Conservation (phyloP, 2,888 invertebrate genomes). For the Sinotaia quadrata region DNA sequence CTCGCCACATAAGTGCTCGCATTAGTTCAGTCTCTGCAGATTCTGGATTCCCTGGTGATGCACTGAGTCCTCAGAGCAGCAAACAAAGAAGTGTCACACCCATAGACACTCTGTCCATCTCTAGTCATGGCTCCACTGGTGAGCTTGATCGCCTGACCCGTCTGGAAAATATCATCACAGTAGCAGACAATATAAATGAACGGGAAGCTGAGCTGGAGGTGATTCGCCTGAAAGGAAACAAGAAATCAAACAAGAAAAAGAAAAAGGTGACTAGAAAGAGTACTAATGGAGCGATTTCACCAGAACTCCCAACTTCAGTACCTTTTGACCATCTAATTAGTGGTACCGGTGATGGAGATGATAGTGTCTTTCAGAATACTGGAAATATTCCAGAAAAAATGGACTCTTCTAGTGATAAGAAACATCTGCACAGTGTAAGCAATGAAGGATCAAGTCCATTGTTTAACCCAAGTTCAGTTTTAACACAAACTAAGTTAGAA, state of each 20-base stretch:
- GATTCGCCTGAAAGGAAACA: slow-evolving; percentile 42
- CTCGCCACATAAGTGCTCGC: neutral
- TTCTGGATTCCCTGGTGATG: slow-evolving; percentile 32
- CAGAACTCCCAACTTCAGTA: too few species aligned
- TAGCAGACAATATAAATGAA: slow-evolving; percentile 31
- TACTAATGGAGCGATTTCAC: neutral
- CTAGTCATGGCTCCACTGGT: slow-evolving; percentile 31
- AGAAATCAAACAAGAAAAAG: slow-evolving; percentile 20
- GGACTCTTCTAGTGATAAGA: too few species aligned
- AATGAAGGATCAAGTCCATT: too few species aligned
- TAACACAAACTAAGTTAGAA: too few species aligned
- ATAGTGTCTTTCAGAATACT: too few species aligned
- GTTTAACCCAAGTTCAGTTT: too few species aligned
- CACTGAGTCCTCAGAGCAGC: slow-evolving; percentile 17
- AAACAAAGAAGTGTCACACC: slow-evolving; percentile 29
- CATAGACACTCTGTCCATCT: slow-evolving; percentile 38
- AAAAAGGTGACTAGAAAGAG: slow-evolving; percentile 16
- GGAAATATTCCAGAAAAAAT: too few species aligned
- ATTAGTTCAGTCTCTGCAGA: slow-evolving; percentile 30
- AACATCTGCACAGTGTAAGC: too few species aligned
- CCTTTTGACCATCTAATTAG: too few species aligned
- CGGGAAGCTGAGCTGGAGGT: slow-evolving; percentile 44
- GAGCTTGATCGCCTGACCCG: slow-evolving; percentile 32
- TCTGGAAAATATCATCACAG: slow-evolving; percentile 32
- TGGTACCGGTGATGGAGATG: too few species aligned